Conservation (phyloP, 2,113 vertebrate species). For the Myrmecobius fasciatus region DNA sequence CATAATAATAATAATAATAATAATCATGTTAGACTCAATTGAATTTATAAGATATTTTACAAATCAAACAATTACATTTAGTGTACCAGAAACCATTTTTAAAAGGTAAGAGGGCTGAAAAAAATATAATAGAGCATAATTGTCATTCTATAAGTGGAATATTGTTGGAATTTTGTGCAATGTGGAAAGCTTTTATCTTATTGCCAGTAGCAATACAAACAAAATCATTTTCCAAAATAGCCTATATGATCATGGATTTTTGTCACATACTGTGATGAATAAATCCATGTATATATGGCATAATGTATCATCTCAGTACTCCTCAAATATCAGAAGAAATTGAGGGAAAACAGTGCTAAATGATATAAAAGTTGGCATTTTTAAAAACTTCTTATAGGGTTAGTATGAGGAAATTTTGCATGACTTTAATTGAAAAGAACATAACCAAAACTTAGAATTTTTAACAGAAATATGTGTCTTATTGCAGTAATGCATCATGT, state of each 20-base stretch:
- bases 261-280: constrained; percentile 40
- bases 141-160: constrained; percentile 23
- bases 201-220: background rate
- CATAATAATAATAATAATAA: background rate
- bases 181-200: background rate
- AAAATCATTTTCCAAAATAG: constrained; percentile 50
- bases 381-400: constrained; percentile 60
- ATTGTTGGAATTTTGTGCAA: background rate
- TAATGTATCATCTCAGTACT: constrained; percentile 46
- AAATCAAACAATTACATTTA: constrained; percentile 8
- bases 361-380: constrained; percentile 49
- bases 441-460: constrained; percentile 82
- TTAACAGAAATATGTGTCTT: constrained; percentile 86
- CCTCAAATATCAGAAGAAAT: constrained; percentile 71
- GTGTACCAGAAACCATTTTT: constrained; percentile 20
- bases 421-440: constrained; percentile 71
- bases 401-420: constrained; percentile 68
- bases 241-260: constrained; percentile 31
- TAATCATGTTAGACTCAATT: constrained; percentile 29
- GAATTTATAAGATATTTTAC: constrained; percentile 20
- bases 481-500: constrained; percentile 88
- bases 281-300: background rate
- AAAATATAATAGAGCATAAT: constrained; percentile 15
- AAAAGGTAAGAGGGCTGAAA: constrained; percentile 24
- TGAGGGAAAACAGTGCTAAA: constrained; percentile 59